Conservation (phyloP, 2,888 invertebrate genomes). For the Cataglyphis rosenhaueri region DNA sequence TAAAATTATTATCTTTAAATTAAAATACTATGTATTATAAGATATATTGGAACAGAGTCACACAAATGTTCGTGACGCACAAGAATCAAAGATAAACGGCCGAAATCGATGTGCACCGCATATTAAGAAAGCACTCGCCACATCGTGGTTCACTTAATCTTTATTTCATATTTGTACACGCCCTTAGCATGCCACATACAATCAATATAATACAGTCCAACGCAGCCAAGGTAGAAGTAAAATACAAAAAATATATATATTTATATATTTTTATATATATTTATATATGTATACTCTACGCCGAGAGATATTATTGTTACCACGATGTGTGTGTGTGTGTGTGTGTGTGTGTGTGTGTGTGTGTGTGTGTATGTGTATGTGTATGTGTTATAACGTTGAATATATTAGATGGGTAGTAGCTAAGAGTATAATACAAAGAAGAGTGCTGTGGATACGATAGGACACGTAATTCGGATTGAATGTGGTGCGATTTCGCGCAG, state of each 20-base stretch:
- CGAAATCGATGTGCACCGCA: not conserved
- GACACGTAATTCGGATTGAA: conserved; percentile 76
- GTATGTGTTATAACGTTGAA: conserved; percentile 69
- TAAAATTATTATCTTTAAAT: not conserved
- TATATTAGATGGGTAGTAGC: conserved; percentile 75
- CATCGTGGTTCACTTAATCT: conserved; percentile 75
- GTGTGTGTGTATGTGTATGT: conserved; percentile 46
- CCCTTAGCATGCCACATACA: conserved; percentile 82
- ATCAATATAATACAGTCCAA: conserved; percentile 83
- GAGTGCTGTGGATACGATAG: conserved; percentile 75
- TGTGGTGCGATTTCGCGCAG: conserved; percentile 58
- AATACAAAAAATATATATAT: conserved; percentile 82
- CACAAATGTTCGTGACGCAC: too few species aligned
- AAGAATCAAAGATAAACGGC: not conserved
- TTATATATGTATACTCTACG: conserved; percentile 79
- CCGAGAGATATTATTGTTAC: conserved; percentile 77
- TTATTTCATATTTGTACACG: conserved; percentile 83
- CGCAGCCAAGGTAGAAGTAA: conserved; percentile 82
- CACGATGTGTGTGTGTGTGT: conserved; percentile 68
- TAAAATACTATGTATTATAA: not conserved
- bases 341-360: conserved; percentile 48
- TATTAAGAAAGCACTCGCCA: conserved; percentile 8
- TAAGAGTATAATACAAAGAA: conserved; percentile 79
- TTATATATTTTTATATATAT: conserved; percentile 78
- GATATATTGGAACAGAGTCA: not conserved